These are phyloP conservation scores for Sinocyclocheilus anshuiensis DNA, from an alignment of 2,113 vertebrate species.

Conservation along the genomic window DNA sequence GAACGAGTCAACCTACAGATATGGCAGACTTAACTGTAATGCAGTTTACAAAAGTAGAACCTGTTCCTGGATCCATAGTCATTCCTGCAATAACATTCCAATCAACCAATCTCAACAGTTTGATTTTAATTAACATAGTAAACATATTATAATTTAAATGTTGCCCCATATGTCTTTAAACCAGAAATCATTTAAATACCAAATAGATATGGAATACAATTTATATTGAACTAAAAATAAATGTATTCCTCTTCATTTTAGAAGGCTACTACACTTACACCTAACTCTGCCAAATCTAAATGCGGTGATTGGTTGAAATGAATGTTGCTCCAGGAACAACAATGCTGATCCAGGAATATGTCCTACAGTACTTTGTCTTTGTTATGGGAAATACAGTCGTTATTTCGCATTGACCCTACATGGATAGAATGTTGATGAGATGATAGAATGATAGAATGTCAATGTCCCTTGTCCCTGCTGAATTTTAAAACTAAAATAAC, in stretches of 20 bases:
- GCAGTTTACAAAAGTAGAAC: no score
- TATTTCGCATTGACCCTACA: background rate
- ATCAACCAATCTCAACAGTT: no score
- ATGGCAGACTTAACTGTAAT: no score
- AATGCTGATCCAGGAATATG: slow-evolving; percentile 4
- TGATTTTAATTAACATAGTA: no score
- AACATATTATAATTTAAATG: background rate
- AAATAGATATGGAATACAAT: background rate
- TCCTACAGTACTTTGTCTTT: background rate
- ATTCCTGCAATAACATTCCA: no score
- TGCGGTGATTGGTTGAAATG: background rate
- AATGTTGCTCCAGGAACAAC: background rate
- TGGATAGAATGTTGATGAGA: background rate
- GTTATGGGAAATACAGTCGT: background rate
- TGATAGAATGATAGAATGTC: slow-evolving; percentile 18
- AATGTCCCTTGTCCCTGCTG: background rate
- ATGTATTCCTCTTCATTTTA: background rate
- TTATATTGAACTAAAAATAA: background rate
- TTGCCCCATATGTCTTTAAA: background rate
- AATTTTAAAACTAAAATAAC: slow-evolving; percentile 21
- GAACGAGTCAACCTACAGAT: no score
- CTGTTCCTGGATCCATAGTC: no score
- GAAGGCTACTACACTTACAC: background rate
- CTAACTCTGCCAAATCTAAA: background rate
- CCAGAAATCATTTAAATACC: background rate